Percentiles rank a stretch among this genome's conserved stretches.
Evolutionary conservation across 2,888 invertebrate genomes (phyloP).

Genomic region (Unio pictorum): DNA sequence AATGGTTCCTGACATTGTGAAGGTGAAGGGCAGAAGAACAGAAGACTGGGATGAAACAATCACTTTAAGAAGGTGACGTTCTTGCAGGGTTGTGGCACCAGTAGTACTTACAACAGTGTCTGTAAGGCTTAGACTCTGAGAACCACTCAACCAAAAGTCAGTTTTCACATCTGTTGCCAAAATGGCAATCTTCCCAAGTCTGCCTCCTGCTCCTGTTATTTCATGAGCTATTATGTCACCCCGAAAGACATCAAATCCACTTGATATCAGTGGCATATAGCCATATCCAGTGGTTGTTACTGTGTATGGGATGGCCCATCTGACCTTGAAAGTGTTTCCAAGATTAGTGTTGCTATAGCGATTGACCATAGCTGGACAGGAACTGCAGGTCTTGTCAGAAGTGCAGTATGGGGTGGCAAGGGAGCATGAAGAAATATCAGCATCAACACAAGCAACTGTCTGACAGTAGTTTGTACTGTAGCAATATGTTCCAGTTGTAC

Average conservation of each 20-base stretch:
- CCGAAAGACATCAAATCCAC: constrained; percentile 26
- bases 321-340: too few species aligned
- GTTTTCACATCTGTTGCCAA: constrained; percentile 9
- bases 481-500: constrained; percentile 2
- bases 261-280: constrained; percentile 13
- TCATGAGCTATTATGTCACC: constrained; percentile 52
- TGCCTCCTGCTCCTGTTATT: constrained; percentile 11
- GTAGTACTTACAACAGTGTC: constrained; percentile 2
- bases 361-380: too few species aligned
- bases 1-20: constrained; percentile 21
- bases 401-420: too few species aligned
- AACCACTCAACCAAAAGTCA: too few species aligned
- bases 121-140: neutral
- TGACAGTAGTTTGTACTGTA: too few species aligned
- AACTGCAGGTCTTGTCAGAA: too few species aligned
- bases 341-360: too few species aligned
- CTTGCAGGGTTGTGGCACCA: neutral
- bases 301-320: neutral
- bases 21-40: constrained; percentile 22
- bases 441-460: too few species aligned
- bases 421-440: too few species aligned
- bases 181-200: constrained; percentile 4
- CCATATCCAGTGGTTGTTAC: constrained; percentile 29
- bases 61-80: constrained; percentile 11
- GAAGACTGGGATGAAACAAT: constrained; percentile 6